Evolutionary conservation across 2,113 vertebrate species (phyloP), one percentile per base, ranked within the genome.

Genomic region (Chunga burmeisteri): DNA sequence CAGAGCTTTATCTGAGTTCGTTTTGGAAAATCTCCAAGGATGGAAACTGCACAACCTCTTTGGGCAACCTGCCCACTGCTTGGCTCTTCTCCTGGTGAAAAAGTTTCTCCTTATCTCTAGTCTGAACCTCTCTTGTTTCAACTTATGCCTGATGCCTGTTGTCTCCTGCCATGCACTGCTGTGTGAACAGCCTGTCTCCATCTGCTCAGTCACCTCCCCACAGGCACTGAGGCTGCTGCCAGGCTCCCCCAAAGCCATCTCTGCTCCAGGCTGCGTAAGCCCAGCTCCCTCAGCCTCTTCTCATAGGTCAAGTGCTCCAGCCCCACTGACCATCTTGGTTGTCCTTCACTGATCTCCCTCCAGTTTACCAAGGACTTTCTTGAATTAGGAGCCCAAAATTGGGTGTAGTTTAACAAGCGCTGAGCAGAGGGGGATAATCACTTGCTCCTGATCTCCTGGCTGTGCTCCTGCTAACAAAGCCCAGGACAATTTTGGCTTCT

Each of bases 181-280:
- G 42, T 30, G 46, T 59, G 36, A 91, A 10, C 20, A 73, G 9
- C 29, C 25, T n/a, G 26, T n/a, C 15, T 56, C 63, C 2, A 0
- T 16, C 47, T 71, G 42, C 30, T 78, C 81, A 5, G 15, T 9
- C 30, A 17, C 20, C 5, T 49, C 30, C 7, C 19, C 0, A 0
- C 5, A 56, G 10, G 11, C 14, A 8, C 42, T 7, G 56, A 2
- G 34, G 18, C 58, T 66, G 38, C 52, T 65, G 5, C 18, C 38
- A 27, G 19, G 15, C 34, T 61, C 21, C 16, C 30, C n/a, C 9
- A 40, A 56, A 89, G 13, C 17, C 30, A 27, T 7, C n/a, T n/a
- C 38, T 81, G 22, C 61, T 86, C 50, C 38, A 40, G 20, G 26
- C 4, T n/a, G 5, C 0, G 0, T 11, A 61, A 84, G 12, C n/a